Base-by-base conservation (phyloP, 2,113 vertebrate genomes). In the Pimephales promelas region DNA sequence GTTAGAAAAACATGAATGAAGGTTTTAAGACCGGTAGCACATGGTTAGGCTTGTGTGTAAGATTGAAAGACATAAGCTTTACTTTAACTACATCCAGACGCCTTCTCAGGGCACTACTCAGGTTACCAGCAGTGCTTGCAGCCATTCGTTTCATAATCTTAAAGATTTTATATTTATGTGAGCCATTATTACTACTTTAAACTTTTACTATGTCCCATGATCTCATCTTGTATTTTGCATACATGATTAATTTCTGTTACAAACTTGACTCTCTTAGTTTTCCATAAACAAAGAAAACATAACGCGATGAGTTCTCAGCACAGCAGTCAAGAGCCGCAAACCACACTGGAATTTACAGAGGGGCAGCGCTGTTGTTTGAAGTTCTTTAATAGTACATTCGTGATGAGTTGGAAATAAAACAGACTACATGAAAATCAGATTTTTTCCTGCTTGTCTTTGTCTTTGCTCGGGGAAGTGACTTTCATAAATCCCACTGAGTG, bases 281-380 rank as follows among this genome's bases (percentile, higher is more conserved):
- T 61, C 47, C n/a, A 9, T 71, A 77, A 82, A 70, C 18, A 9
- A 56, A 73, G 70, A 49, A 80, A 85, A 85, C 3, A 68, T 34
- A 34, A 64, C 34, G 24, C 52, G 11, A 47, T 77, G n/a, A 79
- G 22, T 61, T 72, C 66, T 61, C 68, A 28, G 56, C 45, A 71
- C 0, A 14, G 34, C 57, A 45, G 36, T 54, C 52, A 9, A 26
- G 16, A 80, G 20, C 78, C 54, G 1, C 47, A 72, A 72, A 77
- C 79, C 83, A 57, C 83, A 82, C 43, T n/a, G 86, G 74, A 79
- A 85, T 79, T 59, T 61, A 66, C 34, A 3, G 31, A 78, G 64
- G 26, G 28, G 59, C 20, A 68, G 78, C 13, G 40, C 57, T 49
- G 40, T 72, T 13, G 66, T 74, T 75, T 83, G 66, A 84, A 77